Evolutionary conservation across 2,113 vertebrate genomes (phyloP), one percentile per base, ranked within the genome.

Genomic region (Recurvirostra avosetta): DNA sequence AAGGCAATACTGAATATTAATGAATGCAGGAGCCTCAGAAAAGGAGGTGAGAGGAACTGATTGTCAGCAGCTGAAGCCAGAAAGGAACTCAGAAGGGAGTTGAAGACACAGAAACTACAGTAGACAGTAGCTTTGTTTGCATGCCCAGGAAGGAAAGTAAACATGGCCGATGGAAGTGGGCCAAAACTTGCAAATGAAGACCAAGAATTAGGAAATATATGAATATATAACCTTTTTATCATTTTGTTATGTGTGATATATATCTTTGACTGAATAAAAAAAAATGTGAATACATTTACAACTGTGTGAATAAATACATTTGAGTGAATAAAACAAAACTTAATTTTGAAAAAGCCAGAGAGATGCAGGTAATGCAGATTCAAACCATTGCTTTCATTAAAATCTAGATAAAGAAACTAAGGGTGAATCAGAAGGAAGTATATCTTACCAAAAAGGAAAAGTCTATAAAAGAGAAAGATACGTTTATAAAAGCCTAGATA

Each of bases 1-100:
- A 96, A 96, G 74, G 43, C 65, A 71, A 43, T 29, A 20, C 59
- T 96, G 87, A 74, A 94, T 92, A 94, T 92, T 95, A 94, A 94
- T 94, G 83, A 88, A 77, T 63, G 34, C 47, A 77, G 55, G 43
- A 94, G 16, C 16, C 19, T 90, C 36, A 65, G 77, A 68, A 89
- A 85, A 78, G 40, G 17, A 91, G 43, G 30, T 43, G 47, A 67
- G 30, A 94, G 30, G 22, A 74, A 61, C 11, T 80, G 76, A 65
- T 38, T 91, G 81, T 72, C 66, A 90, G 74, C 30, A 74, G 84
- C 53, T 82, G 70, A 82, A 93, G 62, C 81, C 25, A 40, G 52
- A 86, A 91, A 67, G 8, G 0, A 67, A 74, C 67, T 89, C 93
- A 63, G 68, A 92, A 81, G 52, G 56, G 53, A 81, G 11, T 2